phyloP scores from a whole-genome alignment of 1,140 invertebrate genomes.

The Dreissena rostriformis region DNA sequence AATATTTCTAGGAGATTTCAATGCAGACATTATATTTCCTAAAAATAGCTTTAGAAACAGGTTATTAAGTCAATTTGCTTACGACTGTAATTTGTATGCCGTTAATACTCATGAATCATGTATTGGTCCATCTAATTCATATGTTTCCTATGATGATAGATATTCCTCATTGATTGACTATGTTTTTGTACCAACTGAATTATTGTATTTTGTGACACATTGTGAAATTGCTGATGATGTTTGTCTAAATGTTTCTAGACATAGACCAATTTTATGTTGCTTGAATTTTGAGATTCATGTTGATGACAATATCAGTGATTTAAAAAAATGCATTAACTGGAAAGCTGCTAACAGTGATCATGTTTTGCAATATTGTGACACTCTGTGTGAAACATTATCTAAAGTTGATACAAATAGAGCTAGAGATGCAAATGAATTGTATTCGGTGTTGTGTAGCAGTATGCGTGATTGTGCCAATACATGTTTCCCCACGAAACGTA shows the following conservation, averaged over 20 bases:
- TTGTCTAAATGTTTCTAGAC: slow-evolving; percentile 16
- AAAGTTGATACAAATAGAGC: no score
- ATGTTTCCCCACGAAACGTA: no score
- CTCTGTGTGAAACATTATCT: no score
- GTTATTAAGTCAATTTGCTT: not conserved
- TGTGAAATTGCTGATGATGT: slow-evolving; percentile 14
- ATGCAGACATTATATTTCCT: not conserved
- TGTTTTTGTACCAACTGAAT: not conserved
- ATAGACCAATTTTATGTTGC: slow-evolving; percentile 16
- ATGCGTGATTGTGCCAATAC: no score
- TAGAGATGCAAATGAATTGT: no score
- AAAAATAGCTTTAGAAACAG: not conserved
- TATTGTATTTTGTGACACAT: not conserved
- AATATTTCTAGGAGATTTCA: slow-evolving; percentile 1
- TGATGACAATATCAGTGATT: not conserved
- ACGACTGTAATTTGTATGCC: not conserved
- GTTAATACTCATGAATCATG: not conserved
- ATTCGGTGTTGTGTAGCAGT: no score
- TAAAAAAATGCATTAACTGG: slow-evolving; percentile 4
- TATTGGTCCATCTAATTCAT: not conserved
- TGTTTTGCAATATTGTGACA: no score
- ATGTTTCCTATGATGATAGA: slow-evolving; percentile 1
- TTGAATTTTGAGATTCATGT: not conserved
- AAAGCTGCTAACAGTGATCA: not conserved
- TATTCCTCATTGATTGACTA: not conserved